phyloP scores from a whole-genome alignment of 2,113 vertebrate species.

The Saguinus midas region DNA sequence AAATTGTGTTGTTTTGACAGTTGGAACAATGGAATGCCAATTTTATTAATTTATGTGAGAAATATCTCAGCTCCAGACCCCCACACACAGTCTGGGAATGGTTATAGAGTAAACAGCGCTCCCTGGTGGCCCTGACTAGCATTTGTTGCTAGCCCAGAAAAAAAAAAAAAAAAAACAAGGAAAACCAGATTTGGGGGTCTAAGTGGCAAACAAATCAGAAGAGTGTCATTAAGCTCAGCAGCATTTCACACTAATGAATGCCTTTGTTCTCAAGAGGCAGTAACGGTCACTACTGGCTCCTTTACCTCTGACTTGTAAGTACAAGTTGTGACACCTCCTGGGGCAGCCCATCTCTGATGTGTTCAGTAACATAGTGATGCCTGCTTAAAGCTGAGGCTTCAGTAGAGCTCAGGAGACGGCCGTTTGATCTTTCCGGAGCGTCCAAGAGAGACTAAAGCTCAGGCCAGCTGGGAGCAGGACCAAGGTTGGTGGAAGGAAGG shows the following conservation, averaged over 20 bases:
- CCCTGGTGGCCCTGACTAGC: slow-evolving; percentile 59
- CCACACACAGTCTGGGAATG: accelerated
- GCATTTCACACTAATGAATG: neutral
- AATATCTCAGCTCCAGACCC: too few species aligned
- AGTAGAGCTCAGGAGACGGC: neutral
- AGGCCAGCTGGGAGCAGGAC: neutral
- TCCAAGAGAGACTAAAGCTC: neutral
- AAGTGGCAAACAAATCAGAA: neutral
- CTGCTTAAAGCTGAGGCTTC: neutral
- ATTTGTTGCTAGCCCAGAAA: neutral
- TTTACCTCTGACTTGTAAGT: neutral
- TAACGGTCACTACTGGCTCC: accelerated
- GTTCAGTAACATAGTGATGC: accelerated
- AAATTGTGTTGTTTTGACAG: neutral
- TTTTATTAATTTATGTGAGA: neutral
- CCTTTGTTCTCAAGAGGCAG: neutral
- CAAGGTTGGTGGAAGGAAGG: neutral
- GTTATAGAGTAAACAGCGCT: slow-evolving; percentile 68
- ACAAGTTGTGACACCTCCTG: too few species aligned
- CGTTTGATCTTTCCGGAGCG: accelerated
- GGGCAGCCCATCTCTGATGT: neutral
- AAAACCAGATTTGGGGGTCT: neutral
- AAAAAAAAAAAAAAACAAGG: accelerated
- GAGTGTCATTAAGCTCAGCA: neutral
- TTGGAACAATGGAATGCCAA: neutral